Evolutionary conservation across 2,797 vertebrate species (phyloP).

Genomic region (Rhynchotus rufescens): DNA sequence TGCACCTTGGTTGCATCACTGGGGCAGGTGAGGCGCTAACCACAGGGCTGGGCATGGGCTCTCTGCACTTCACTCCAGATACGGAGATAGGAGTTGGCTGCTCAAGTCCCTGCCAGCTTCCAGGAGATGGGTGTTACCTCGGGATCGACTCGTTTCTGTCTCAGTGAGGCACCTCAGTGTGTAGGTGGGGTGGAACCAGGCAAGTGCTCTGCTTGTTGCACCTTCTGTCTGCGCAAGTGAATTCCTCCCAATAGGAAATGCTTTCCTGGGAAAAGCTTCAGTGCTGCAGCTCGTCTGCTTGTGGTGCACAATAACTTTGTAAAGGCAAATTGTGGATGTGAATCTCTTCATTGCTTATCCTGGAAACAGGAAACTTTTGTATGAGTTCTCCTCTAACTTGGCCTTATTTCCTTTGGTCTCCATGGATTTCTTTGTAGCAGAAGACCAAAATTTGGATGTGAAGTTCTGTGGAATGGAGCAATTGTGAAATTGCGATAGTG

Average conservation of each 20-base stretch:
- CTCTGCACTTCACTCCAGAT: background rate
- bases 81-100: constrained; percentile 31
- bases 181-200: background rate
- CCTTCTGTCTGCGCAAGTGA: background rate
- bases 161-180: background rate
- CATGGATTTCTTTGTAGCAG: background rate
- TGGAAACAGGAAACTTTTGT: background rate
- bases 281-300: background rate
- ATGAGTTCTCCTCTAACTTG: background rate
- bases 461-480: background rate
- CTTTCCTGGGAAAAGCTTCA: background rate
- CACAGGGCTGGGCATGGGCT: constrained; percentile 1
- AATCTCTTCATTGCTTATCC: background rate
- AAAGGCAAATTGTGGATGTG: background rate
- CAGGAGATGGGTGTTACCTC: background rate
- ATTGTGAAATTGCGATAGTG: background rate
- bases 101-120: background rate
- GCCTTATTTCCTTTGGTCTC: background rate
- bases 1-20: background rate
- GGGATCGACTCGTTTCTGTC: background rate
- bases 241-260: background rate
- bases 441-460: background rate
- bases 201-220: background rate
- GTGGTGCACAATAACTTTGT: background rate
- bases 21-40: constrained; percentile 16